These are phyloP conservation scores for Murina feae DNA, from an alignment of 2,113 vertebrate species.

Conservation along the genomic window DNA sequence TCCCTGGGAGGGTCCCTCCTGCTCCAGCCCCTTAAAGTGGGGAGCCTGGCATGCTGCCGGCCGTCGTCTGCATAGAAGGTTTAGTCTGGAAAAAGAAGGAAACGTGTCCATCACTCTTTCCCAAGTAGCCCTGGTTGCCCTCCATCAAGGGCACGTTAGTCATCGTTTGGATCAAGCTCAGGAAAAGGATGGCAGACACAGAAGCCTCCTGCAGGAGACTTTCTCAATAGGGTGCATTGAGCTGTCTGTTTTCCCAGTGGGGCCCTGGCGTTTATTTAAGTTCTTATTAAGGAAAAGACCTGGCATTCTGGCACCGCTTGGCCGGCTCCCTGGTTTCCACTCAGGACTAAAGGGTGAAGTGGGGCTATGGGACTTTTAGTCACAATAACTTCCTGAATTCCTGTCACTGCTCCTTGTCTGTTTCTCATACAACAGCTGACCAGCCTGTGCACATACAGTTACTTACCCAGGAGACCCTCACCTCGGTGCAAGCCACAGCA, in stretches of 20 bases:
- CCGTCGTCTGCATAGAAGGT: neutral
- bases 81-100: neutral
- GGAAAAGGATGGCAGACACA: neutral
- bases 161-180: constrained; percentile 16
- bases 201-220: neutral
- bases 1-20: neutral
- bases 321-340: constrained; percentile 3
- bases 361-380: neutral
- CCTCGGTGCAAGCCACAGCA: neutral
- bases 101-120: constrained; percentile 10
- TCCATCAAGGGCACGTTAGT: constrained; percentile 20
- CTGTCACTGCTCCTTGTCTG: neutral
- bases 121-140: neutral
- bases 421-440: neutral
- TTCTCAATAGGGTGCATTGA: neutral
- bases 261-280: constrained; percentile 34
- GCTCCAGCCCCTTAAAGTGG: neutral
- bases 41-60: neutral
- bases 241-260: constrained; percentile 30
- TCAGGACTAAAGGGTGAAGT: neutral
- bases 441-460: neutral
- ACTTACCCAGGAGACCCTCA: neutral
- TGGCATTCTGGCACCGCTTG: neutral
- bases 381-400: neutral
- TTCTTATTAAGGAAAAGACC: constrained; percentile 23